These are phyloP conservation scores for Dendrophyllia cribrosa DNA, from an alignment of 64 coral and sea anemone genomes.

Conservation along the genomic window DNA sequence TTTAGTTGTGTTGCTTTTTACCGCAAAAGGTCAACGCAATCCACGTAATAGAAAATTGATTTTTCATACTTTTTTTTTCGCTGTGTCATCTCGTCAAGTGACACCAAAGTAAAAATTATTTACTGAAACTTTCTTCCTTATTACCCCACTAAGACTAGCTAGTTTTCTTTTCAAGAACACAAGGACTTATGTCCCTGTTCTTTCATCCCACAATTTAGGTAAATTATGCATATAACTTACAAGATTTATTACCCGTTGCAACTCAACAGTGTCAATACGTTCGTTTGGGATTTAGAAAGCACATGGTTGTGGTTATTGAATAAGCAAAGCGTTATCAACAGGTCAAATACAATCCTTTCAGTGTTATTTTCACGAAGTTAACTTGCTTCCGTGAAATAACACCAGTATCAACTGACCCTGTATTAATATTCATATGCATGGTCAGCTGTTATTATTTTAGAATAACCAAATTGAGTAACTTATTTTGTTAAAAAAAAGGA, in stretches of 20 bases:
- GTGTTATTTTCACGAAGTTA: neutral
- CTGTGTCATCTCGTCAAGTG: neutral
- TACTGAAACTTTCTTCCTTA: neutral
- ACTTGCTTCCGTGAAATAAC: neutral
- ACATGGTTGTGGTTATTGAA: neutral
- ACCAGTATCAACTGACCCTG: neutral
- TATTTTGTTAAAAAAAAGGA: neutral
- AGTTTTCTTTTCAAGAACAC: neutral
- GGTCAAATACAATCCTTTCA: too few relatives aligned
- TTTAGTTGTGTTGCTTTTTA: neutral
- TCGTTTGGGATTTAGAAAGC: neutral
- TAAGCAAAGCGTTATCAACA: neutral
- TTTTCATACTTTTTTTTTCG: too few relatives aligned
- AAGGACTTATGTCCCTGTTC: neutral
- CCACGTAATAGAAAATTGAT: neutral
- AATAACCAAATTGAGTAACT: neutral
- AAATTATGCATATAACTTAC: neutral
- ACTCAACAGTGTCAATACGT: neutral
- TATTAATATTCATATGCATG: slow-evolving; percentile 6
- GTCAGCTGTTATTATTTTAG: neutral
- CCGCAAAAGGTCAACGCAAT: slow-evolving; percentile 34
- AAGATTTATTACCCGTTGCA: neutral
- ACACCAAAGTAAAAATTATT: neutral
- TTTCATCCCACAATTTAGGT: neutral
- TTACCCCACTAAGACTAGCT: neutral